Evolutionary conservation across 2,888 invertebrate species (phyloP).

Genomic region (Eudasyphora cyanicolor): DNA sequence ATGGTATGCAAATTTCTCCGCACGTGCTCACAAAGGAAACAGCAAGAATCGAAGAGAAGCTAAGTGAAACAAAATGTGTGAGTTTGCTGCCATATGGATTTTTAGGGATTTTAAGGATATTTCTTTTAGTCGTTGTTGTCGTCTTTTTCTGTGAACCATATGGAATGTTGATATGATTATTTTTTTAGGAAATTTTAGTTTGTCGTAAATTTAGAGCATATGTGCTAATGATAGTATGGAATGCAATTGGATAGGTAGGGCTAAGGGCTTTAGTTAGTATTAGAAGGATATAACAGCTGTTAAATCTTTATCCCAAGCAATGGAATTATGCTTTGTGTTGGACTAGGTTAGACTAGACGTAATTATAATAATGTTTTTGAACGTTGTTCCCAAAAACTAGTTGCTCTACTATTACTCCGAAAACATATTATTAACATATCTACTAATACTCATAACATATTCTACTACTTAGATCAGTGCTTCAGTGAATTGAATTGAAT

Average conservation of each 20-base stretch:
- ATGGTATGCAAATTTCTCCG: constrained; percentile 48
- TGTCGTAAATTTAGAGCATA: constrained; percentile 17
- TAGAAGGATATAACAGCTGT: too few species aligned
- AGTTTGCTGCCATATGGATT: constrained; percentile 48
- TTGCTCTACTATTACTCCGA: too few species aligned
- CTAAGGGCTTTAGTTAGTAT: too few species aligned
- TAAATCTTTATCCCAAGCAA: too few species aligned
- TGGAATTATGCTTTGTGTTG: too few species aligned
- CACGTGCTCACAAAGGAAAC: constrained; percentile 47
- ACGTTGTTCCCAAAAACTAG: too few species aligned
- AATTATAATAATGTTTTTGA: too few species aligned
- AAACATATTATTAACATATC: too few species aligned
- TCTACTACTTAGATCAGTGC: too few species aligned
- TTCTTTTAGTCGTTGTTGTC: constrained; percentile 32
- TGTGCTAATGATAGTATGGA: not conserved
- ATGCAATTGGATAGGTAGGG: not conserved
- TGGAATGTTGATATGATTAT: constrained; percentile 27
- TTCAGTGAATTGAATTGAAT: too few species aligned
- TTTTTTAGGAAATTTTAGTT: constrained; percentile 20
- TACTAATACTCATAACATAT: too few species aligned
- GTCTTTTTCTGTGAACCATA: constrained; percentile 28
- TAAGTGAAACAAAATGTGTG: not conserved
- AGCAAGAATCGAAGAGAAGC: not conserved
- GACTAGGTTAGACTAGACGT: too few species aligned
- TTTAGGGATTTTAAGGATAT: constrained; percentile 14